Percentiles rank a stretch among this genome's conserved stretches.
These are phyloP conservation scores for Nasonia oneida DNA, from an alignment of 2,888 invertebrate species.

Conservation along the genomic window DNA sequence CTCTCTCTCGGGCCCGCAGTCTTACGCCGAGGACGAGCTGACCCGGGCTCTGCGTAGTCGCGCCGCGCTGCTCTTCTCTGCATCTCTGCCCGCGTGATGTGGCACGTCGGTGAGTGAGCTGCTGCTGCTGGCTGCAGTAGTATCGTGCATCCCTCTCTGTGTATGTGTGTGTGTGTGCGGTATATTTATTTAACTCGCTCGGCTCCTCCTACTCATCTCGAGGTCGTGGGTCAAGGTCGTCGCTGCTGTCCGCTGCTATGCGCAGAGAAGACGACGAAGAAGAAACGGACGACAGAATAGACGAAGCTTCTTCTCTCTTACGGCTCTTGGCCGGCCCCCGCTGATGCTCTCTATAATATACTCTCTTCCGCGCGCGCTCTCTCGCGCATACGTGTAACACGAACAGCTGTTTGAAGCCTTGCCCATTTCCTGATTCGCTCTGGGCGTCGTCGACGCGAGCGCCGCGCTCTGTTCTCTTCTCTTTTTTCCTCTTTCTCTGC, in stretches of 20 bases:
- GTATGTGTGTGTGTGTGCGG: neutral
- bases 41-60: neutral
- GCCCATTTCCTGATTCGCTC: constrained; percentile 58
- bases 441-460: constrained; percentile 38
- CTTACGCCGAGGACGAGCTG: constrained; percentile 39
- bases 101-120: constrained; percentile 74
- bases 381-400: constrained; percentile 43
- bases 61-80: neutral
- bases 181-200: constrained; percentile 26
- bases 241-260: constrained; percentile 63
- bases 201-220: constrained; percentile 52
- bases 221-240: constrained; percentile 78
- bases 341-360: neutral
- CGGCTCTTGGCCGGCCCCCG: constrained; percentile 3
- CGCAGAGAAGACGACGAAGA: constrained; percentile 44
- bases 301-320: neutral
- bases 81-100: constrained; percentile 66
- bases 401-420: constrained; percentile 71
- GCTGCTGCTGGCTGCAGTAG: neutral
- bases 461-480: constrained; percentile 16
- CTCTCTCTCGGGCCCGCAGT: constrained; percentile 29
- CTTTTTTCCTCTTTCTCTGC: neutral
- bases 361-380: constrained; percentile 46
- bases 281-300: neutral
- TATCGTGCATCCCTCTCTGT: neutral